phyloP scores from a whole-genome alignment of 2,113 vertebrate genomes.

The Tragelaphus buxtoni region DNA sequence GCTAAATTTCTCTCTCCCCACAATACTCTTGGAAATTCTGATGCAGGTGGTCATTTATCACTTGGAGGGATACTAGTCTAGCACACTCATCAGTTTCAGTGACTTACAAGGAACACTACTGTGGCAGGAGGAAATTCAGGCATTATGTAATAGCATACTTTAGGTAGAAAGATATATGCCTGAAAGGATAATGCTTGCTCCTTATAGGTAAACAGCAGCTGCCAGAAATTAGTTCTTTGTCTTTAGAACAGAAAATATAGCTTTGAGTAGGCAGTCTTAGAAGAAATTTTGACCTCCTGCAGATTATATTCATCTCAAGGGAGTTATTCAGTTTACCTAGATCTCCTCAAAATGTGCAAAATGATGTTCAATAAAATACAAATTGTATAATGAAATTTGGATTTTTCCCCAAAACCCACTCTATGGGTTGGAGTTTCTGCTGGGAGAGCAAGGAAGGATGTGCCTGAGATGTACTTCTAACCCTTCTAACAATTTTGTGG shows the following conservation, averaged over 20 bases:
- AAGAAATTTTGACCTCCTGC: neutral
- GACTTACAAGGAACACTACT: neutral
- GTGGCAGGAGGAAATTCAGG: neutral
- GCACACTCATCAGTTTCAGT: neutral
- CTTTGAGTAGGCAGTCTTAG: neutral
- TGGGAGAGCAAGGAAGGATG: neutral
- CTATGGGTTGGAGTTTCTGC: neutral
- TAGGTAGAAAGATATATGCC: neutral
- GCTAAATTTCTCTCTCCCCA: neutral
- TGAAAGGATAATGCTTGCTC: neutral
- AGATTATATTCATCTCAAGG: neutral
- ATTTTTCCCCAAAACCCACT: neutral
- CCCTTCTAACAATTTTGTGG: neutral
- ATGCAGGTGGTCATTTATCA: neutral
- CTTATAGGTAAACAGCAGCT: neutral
- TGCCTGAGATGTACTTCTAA: neutral
- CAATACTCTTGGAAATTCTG: neutral
- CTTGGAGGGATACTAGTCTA: neutral
- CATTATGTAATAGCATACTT: neutral
- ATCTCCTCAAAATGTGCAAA: neutral
- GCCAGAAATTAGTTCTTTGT: neutral
- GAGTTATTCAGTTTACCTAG: neutral
- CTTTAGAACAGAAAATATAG: neutral
- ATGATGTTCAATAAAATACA: neutral
- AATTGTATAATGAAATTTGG: neutral